A percentile compares a stretch with the other conserved stretches of the same genome.
Evolutionary conservation across 2,888 invertebrate species (phyloP).

Genomic region (Tetragonula carbonaria): DNA sequence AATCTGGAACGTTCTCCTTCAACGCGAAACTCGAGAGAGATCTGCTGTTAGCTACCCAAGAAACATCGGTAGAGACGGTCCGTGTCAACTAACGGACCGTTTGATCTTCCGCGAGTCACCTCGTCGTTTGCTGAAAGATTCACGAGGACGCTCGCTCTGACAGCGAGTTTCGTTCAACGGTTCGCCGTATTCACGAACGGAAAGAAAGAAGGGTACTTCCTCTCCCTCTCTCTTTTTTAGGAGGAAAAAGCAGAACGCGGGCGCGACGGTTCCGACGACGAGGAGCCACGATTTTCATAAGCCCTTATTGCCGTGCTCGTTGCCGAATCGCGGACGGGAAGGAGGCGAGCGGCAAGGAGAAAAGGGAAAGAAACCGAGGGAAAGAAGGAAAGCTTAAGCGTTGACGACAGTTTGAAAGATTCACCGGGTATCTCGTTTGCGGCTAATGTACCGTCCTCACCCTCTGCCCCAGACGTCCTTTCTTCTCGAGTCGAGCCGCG

Average conservation of each 20-base stretch:
- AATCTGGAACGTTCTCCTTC: neutral
- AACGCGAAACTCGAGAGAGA: neutral
- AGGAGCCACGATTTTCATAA: constrained; percentile 46
- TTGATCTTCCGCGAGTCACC: constrained; percentile 37
- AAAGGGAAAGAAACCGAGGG: neutral
- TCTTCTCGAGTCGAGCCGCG: constrained; percentile 50
- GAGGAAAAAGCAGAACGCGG: neutral
- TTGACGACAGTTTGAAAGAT: constrained; percentile 80
- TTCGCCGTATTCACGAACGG: constrained; percentile 29
- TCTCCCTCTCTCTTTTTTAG: neutral
- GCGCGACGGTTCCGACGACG: neutral
- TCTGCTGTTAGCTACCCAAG: neutral
- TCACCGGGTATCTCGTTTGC: constrained; percentile 68
- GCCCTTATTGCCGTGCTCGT: constrained; percentile 44
- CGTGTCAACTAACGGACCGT: constrained; percentile 15
- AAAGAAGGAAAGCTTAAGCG: constrained; percentile 65
- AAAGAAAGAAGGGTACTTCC: neutral
- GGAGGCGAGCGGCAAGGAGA: neutral
- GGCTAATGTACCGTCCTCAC: constrained; percentile 73
- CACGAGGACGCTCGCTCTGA: constrained; percentile 30
- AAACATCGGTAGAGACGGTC: neutral
- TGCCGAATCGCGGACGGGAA: constrained; percentile 26
- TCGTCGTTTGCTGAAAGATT: constrained; percentile 40
- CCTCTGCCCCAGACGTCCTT: constrained; percentile 43
- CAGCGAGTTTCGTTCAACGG: constrained; percentile 23